These are phyloP conservation scores for Holocentrus rufus DNA, from an alignment of 2,797 vertebrate species.

Conservation along the genomic window DNA sequence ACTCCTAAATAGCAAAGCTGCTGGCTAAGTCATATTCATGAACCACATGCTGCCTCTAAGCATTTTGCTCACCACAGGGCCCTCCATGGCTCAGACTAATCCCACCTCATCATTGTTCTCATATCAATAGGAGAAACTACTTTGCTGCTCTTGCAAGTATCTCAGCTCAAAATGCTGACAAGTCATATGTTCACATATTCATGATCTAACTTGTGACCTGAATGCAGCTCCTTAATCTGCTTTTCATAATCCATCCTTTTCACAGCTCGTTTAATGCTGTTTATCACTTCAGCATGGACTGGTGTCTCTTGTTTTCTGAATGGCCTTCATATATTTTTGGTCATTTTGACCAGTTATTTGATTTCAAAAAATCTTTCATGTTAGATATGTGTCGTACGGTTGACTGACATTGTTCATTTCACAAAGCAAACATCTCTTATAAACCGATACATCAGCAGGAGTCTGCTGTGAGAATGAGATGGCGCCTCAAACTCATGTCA, in stretches of 20 bases:
- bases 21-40: slow-evolving; percentile 24
- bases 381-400: background rate
- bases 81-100: slow-evolving; percentile 18
- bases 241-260: background rate
- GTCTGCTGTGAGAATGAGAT: slow-evolving; percentile 5
- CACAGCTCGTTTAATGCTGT: background rate
- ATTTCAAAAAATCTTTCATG: background rate
- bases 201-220: background rate
- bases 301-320: background rate
- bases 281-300: slow-evolving; percentile 10
- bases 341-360: background rate
- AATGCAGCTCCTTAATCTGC: slow-evolving; percentile 3
- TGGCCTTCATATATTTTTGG: background rate
- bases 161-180: background rate
- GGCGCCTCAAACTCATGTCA: background rate
- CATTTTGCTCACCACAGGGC: slow-evolving; percentile 21
- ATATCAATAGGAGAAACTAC: slow-evolving; percentile 34
- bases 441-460: slow-evolving; percentile 8
- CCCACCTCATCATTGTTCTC: slow-evolving; percentile 24
- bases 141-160: slow-evolving; percentile 1
- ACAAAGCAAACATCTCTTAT: slow-evolving; percentile 14
- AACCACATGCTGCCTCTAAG: slow-evolving; percentile 16
- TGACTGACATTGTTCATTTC: background rate
- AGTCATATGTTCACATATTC: slow-evolving; percentile 1
- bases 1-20: slow-evolving; percentile 30